These are phyloP conservation scores for Ephestia elutella DNA, from an alignment of 1,140 invertebrate genomes.

Conservation along the genomic window DNA sequence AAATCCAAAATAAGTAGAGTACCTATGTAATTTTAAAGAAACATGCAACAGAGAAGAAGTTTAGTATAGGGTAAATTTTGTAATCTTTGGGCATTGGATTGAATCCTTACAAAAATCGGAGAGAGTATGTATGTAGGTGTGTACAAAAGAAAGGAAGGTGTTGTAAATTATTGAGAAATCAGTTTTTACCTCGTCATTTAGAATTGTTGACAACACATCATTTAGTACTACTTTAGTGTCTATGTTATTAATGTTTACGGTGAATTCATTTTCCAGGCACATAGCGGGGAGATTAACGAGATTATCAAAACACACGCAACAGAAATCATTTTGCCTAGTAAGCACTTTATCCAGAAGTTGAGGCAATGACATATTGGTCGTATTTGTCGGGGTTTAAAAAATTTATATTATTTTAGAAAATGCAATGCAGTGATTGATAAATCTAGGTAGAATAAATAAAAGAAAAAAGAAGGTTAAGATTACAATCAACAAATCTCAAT, in stretches of 20 bases:
- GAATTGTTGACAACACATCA: constrained; percentile 15
- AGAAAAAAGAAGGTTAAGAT: too few relatives aligned
- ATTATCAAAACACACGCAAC: constrained; percentile 11
- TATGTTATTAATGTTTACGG: constrained; percentile 1
- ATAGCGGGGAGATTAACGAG: not conserved
- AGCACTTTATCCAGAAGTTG: not conserved
- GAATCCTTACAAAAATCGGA: not conserved
- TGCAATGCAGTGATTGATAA: too few relatives aligned
- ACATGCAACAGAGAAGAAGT: too few relatives aligned
- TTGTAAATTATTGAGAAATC: not conserved
- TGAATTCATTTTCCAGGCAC: constrained; percentile 6
- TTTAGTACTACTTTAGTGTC: not conserved
- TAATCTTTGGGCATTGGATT: too few relatives aligned
- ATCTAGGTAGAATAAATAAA: too few relatives aligned
- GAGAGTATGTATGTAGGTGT: not conserved
- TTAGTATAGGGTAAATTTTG: too few relatives aligned
- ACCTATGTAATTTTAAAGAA: too few relatives aligned
- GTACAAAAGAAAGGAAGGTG: too few relatives aligned
- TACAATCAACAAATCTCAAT: too few relatives aligned
- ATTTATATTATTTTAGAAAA: too few relatives aligned
- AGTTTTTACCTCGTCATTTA: constrained; percentile 34
- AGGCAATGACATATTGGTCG: not conserved
- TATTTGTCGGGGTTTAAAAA: not conserved
- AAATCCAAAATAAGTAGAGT: too few relatives aligned
- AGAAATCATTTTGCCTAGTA: constrained; percentile 33